Percentiles rank a stretch among this genome's conserved stretches.
phyloP scores from a whole-genome alignment of 2,888 invertebrate genomes.

The Dolomedes plantarius region DNA sequence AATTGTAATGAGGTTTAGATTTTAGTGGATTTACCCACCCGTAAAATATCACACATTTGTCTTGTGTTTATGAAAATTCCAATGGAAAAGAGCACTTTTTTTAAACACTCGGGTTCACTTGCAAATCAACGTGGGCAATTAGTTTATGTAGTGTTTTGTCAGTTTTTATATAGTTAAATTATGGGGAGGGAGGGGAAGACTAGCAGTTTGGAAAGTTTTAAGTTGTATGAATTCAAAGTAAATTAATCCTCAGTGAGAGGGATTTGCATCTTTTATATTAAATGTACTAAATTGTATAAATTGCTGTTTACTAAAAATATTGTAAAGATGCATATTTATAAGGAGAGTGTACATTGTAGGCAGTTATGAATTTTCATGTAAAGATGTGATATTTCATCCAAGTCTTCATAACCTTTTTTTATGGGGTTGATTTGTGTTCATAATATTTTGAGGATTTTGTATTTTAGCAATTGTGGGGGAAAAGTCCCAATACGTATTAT shows the following conservation, averaged over 20 bases:
- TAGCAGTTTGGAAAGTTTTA: not conserved
- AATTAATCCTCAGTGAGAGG: not conserved
- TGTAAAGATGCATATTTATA: slow-evolving; percentile 16
- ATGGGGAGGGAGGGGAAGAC: not conserved
- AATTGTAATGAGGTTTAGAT: no score
- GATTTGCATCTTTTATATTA: not conserved
- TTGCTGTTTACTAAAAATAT: not conserved
- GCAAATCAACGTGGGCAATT: not conserved
- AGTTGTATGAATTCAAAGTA: not conserved
- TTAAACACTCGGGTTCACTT: slow-evolving; percentile 85
- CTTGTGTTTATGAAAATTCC: slow-evolving; percentile 90
- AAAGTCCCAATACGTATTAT: not conserved
- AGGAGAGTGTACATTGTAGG: not conserved
- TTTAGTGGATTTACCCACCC: slow-evolving; percentile 10
- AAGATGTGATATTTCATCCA: slow-evolving; percentile 9
- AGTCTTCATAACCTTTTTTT: not conserved
- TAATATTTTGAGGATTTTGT: not conserved
- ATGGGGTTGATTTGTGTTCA: not conserved
- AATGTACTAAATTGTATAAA: slow-evolving; percentile 1
- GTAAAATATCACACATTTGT: slow-evolving; percentile 79
- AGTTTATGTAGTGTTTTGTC: slow-evolving; percentile 7
- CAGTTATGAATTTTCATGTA: not conserved
- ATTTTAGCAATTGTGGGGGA: not conserved
- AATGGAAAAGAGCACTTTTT: slow-evolving; percentile 91
- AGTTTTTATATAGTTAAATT: slow-evolving; percentile 12